Percentiles rank a stretch among this genome's conserved stretches.
phyloP scores from a whole-genome alignment of 2,113 vertebrate species.

The Thryonomys swinderianus region DNA sequence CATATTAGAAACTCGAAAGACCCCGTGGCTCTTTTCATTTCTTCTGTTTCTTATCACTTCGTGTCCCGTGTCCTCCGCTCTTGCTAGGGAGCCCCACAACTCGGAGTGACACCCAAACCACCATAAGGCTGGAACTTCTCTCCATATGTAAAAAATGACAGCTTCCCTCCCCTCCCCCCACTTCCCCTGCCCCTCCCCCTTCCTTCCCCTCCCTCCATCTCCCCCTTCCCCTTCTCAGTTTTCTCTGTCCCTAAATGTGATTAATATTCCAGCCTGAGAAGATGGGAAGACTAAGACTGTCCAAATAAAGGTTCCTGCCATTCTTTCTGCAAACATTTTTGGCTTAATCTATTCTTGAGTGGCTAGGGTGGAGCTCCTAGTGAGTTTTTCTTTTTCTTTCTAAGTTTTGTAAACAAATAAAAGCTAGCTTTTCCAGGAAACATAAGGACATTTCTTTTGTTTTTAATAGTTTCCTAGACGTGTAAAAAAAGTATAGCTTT shows the following conservation, averaged over 20 bases:
- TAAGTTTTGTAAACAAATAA: background rate
- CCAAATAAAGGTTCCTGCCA: background rate
- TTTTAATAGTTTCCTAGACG: background rate
- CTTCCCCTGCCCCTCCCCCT: background rate
- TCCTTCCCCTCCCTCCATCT: rapidly evolving
- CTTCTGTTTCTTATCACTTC: background rate
- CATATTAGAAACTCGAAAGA: background rate
- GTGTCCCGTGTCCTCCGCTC: background rate
- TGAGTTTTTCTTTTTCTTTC: background rate
- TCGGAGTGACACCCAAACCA: background rate
- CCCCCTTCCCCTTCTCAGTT: background rate
- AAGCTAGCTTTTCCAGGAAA: slow-evolving; percentile 20
- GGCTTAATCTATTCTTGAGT: background rate
- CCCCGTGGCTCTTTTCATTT: background rate
- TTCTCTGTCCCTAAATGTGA: background rate
- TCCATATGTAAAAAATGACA: background rate
- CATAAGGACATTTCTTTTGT: background rate
- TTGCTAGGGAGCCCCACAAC: background rate
- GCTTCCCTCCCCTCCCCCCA: background rate
- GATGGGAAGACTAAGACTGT: background rate
- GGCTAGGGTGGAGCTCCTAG: background rate
- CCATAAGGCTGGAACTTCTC: background rate
- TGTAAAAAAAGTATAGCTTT: background rate
- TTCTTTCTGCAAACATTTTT: background rate
- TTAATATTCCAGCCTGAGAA: background rate